Evolutionary conservation across 2,113 vertebrate species (phyloP).

Genomic region (Apodemus speciosus): DNA sequence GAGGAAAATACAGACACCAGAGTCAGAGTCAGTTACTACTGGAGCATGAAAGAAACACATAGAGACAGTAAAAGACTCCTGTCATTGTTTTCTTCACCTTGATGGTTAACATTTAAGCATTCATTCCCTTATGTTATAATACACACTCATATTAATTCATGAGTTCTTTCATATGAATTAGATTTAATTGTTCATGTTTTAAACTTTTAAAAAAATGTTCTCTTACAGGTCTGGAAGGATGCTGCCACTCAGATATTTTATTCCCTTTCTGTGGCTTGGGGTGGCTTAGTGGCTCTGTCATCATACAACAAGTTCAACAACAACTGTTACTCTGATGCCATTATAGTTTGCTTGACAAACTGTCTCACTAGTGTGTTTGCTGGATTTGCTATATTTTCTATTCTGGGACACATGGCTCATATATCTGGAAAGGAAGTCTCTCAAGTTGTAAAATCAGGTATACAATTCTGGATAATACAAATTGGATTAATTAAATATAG

Average conservation of each 20-base stretch:
- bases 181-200: not conserved
- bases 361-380: conserved; percentile 94
- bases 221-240: conserved; percentile 95
- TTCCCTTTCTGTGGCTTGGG: conserved; percentile 94
- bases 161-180: conserved; percentile 31
- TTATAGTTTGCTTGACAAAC: conserved; percentile 92
- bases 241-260: conserved; percentile 97
- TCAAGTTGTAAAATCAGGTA: conserved; percentile 94
- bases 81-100: conserved; percentile 22
- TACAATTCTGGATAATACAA: conserved; percentile 40
- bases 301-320: conserved; percentile 98
- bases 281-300: conserved; percentile 93
- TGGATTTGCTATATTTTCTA: conserved; percentile 97
- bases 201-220: conserved; percentile 28
- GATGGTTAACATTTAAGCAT: not conserved
- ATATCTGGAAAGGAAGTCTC: conserved; percentile 89
- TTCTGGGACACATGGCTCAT: conserved; percentile 96
- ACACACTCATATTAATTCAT: not conserved
- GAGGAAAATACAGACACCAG: conserved; percentile 2
- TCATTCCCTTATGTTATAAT: conserved; percentile 16
- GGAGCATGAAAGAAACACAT: not conserved
- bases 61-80: not conserved
- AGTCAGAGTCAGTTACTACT: conserved; percentile 4
- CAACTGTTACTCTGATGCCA: conserved; percentile 93
- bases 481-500: not conserved